These are phyloP conservation scores for Pterocles burchelli DNA, from an alignment of 2,113 vertebrate species.

Conservation along the genomic window DNA sequence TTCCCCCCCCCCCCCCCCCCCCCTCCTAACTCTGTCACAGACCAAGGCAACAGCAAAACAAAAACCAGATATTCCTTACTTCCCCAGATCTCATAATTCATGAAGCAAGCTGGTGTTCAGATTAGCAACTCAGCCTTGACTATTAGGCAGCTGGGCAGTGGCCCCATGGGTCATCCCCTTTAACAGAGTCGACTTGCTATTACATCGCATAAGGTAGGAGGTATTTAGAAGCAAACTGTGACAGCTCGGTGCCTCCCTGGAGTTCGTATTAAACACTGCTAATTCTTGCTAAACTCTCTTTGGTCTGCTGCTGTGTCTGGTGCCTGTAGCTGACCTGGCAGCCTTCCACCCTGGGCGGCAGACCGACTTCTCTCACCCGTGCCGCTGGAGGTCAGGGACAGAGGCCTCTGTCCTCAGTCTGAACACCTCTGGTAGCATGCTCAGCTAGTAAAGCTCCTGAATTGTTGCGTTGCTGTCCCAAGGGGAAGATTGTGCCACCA, in stretches of 20 bases:
- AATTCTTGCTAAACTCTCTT: background rate
- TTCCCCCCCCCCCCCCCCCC: too few species aligned
- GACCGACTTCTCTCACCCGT: accelerated
- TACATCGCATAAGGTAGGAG: background rate
- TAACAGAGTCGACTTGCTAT: background rate
- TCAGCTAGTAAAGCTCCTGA: background rate
- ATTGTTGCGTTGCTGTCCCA: background rate
- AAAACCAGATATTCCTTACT: background rate
- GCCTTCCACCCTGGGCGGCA: background rate
- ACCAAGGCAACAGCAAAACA: background rate
- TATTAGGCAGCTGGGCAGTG: background rate
- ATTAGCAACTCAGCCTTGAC: background rate
- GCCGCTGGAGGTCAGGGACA: accelerated
- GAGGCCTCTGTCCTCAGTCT: background rate
- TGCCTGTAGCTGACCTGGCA: background rate
- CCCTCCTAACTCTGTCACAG: background rate
- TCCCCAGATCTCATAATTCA: background rate
- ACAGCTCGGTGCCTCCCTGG: background rate
- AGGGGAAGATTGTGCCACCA: background rate
- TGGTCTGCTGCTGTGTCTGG: background rate
- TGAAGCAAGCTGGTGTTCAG: background rate
- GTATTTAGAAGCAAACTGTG: background rate
- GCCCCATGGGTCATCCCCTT: background rate
- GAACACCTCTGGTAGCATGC: background rate
- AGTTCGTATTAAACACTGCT: background rate